These are phyloP conservation scores for Marronus borbonicus DNA, from an alignment of 2,888 invertebrate species.

Conservation along the genomic window DNA sequence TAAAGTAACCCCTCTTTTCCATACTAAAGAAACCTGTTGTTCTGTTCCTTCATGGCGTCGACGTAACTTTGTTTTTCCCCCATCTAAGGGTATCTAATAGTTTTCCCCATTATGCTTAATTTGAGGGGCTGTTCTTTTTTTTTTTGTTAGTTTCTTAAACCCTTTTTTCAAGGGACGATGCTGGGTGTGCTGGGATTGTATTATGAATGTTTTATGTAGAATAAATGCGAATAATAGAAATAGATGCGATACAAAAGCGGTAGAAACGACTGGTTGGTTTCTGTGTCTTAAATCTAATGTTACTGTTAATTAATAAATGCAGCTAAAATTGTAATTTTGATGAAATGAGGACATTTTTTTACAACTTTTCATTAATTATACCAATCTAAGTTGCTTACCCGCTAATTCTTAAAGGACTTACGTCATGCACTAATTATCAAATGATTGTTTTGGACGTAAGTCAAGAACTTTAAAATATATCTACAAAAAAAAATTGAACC, in stretches of 20 bases:
- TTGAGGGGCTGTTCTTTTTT: constrained; percentile 49
- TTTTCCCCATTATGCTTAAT: constrained; percentile 57
- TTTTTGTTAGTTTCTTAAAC: background rate
- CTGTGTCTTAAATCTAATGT: too few relatives aligned
- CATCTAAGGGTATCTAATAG: constrained; percentile 56
- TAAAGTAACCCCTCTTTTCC: constrained; percentile 52
- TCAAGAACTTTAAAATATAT: too few relatives aligned
- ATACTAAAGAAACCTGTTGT: constrained; percentile 56
- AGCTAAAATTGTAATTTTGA: too few relatives aligned
- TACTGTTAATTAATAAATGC: too few relatives aligned
- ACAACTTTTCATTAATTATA: too few relatives aligned
- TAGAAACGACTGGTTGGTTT: too few relatives aligned
- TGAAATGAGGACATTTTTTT: too few relatives aligned
- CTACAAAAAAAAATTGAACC: too few relatives aligned
- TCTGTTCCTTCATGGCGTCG: constrained; percentile 51
- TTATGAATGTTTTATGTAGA: background rate
- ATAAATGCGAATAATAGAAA: constrained; percentile 4
- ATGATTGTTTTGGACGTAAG: too few relatives aligned
- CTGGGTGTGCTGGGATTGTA: background rate
- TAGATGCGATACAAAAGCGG: background rate
- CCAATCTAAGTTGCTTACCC: too few relatives aligned
- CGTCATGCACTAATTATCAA: too few relatives aligned
- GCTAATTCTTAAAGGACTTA: too few relatives aligned
- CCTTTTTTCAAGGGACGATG: background rate
- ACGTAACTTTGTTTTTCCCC: constrained; percentile 44